Percentiles rank a stretch among this genome's conserved stretches.
Conservation (phyloP, 1,140 invertebrate genomes). For the Pinna nobilis region DNA sequence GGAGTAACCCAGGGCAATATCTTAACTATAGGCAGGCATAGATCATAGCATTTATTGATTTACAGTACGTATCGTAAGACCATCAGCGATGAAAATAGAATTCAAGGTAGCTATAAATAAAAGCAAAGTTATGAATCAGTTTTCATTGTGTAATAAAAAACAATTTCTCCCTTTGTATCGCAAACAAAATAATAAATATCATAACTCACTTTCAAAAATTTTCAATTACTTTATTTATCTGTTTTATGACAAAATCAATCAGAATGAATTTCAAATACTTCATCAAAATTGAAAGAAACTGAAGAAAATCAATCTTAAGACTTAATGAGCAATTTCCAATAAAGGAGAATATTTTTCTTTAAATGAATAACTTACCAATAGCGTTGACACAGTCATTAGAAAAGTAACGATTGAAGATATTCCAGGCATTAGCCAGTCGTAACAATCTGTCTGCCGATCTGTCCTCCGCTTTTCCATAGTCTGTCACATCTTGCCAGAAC, state of each 20-base stretch:
- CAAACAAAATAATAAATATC: too few relatives aligned
- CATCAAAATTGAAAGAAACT: not conserved
- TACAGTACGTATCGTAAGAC: too few relatives aligned
- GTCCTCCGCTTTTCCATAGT: constrained; percentile 68
- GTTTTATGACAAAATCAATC: constrained; percentile 4
- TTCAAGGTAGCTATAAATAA: too few relatives aligned
- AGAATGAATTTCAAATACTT: not conserved
- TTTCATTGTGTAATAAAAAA: too few relatives aligned
- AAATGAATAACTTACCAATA: constrained; percentile 55
- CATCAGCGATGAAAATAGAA: too few relatives aligned
- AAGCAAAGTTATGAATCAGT: too few relatives aligned
- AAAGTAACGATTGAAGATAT: constrained; percentile 71
- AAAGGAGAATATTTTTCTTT: not conserved
- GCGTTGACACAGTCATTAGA: constrained; percentile 54
- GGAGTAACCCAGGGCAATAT: too few relatives aligned
- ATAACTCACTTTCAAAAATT: not conserved
- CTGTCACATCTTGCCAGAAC: constrained; percentile 73
- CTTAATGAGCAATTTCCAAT: not conserved
- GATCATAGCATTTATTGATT: too few relatives aligned
- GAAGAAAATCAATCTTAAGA: not conserved
- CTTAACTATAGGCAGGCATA: too few relatives aligned
- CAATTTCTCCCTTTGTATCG: too few relatives aligned
- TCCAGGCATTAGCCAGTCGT: constrained; percentile 71
- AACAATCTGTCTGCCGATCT: constrained; percentile 69
- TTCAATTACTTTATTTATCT: not conserved